Base-by-base conservation (phyloP, 2,113 vertebrate genomes). In the Oophaga pumilio region DNA sequence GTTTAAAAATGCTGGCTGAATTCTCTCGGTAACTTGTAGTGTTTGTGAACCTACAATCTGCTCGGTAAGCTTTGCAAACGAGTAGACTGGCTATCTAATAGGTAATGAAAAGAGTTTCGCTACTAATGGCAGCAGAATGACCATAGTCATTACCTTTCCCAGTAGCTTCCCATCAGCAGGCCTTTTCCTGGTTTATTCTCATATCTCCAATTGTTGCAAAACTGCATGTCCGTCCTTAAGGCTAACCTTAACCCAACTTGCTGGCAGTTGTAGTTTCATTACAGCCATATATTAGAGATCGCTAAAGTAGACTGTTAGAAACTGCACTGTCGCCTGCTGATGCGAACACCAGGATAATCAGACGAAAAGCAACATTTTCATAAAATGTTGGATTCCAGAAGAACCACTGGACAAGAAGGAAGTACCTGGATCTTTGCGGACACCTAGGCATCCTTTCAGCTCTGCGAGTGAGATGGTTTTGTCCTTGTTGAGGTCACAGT, bases 401-500 rank as follows among this genome's bases (percentile, higher is more conserved):
- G 50, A 24, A 56, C 50, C 13, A 15, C 2, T 7, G 43, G 18
- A 2, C 0, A 64, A 17, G 8, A 8, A 17, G 14, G 18, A 11
- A 69, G 52, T 89, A 93, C 92, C 93, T 97, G 97, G 97, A 90
- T 99, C 97, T 91, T 98, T 99, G 93, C 93, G 96, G 85, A 99
- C 97, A 26, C 98, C 98, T 90, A 99, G 95, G 92, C 98, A 99
- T 78, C 98, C 98, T 91, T 98, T 98, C 80, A 99, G 95, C 93
- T 99, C 98, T 26, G 94, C 95, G 92, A 99, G 95, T 0, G 98
- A 97, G 90, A 99, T 97, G 28, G 95, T 95, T 91, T 96, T 97
- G 95, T 99, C 97, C 91, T 97, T 98, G 92, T 99, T 98, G 90
- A 99, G 95, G 94, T 99, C 98, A 74, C 98, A 99, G 95, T 99